Conservation (phyloP, 2,888 invertebrate genomes). For the Andrena fulva region DNA sequence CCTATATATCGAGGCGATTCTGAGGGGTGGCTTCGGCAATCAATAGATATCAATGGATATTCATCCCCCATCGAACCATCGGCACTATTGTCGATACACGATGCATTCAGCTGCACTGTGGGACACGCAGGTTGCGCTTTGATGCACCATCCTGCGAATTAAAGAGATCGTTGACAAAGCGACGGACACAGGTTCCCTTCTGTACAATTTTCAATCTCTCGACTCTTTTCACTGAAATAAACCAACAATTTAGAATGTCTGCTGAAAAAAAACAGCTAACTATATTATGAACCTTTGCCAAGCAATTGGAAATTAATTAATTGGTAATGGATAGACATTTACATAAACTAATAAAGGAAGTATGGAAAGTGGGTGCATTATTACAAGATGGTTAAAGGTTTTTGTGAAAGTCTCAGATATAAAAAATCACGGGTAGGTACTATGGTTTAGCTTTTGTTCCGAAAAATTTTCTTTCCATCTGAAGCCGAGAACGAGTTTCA, state of each 20-base stretch:
- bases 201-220: neutral
- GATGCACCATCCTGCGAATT: slow-evolving; percentile 38
- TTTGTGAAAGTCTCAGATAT: neutral
- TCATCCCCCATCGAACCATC: slow-evolving; percentile 82
- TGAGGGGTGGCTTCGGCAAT: slow-evolving; percentile 78
- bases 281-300: neutral
- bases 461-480: neutral
- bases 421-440: neutral
- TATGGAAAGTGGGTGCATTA: too few species aligned
- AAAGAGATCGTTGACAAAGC: slow-evolving; percentile 29
- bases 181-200: slow-evolving; percentile 37
- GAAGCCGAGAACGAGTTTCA: neutral
- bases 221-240: neutral
- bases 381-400: too few species aligned
- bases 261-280: neutral
- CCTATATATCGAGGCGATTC: slow-evolving; percentile 74
- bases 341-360: neutral
- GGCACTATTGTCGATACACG: slow-evolving; percentile 77
- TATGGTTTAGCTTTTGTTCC: neutral
- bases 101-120: slow-evolving; percentile 79
- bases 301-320: neutral
- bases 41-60: slow-evolving; percentile 84
- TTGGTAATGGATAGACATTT: neutral
- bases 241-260: neutral
- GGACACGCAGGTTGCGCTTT: slow-evolving; percentile 79